Base-by-base conservation (phyloP, 2,888 invertebrate species). In the Calephelis perditalis region DNA sequence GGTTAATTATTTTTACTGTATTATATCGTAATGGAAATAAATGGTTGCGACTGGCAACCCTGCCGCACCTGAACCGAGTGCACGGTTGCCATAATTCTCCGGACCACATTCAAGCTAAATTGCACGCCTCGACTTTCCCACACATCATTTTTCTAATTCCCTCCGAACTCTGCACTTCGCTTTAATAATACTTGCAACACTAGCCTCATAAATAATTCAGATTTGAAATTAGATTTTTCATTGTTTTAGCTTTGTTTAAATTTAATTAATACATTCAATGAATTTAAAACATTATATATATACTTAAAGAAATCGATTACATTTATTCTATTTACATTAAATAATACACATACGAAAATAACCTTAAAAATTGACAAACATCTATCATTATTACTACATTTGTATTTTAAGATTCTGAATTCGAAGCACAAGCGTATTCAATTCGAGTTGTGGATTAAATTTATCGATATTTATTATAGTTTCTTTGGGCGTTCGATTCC, bases 61-160 rank as follows among this genome's bases (percentile, higher is more conserved):
- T 84, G 68, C 73, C 61, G 68, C 73, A 73, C 71, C 71, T 72
- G 75, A 73, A 69, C 68, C 65, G 69, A 65, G 73, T 76, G 78
- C 80, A 73, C 81, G 77, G 79, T 78, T 80, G 83, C 86, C 82
- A 85, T 87, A 86, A 84, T 82, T 87, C 84, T 79, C 83, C 72
- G 75, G 74, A 57, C 78, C 79, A 81, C 81, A 81, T 80, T 78
- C 76, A 72, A 78, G 76, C 74, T 80, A 85, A 88, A 87, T 86
- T 86, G 80, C 84, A 75, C 76, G 72, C 71, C 71, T 68, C 68
- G 67, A 64, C 73, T 81, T 87, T 88, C 87, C 87, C 87, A 87
- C 89, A 86, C 83, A 82, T 82, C 78, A 81, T 82, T 83, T 83
- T 85, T 84, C 83, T 85, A 83, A 85, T 81, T 81, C 77, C 73